Base-by-base conservation (phyloP, 2,888 invertebrate species). In the Sicus ferrugineus region DNA sequence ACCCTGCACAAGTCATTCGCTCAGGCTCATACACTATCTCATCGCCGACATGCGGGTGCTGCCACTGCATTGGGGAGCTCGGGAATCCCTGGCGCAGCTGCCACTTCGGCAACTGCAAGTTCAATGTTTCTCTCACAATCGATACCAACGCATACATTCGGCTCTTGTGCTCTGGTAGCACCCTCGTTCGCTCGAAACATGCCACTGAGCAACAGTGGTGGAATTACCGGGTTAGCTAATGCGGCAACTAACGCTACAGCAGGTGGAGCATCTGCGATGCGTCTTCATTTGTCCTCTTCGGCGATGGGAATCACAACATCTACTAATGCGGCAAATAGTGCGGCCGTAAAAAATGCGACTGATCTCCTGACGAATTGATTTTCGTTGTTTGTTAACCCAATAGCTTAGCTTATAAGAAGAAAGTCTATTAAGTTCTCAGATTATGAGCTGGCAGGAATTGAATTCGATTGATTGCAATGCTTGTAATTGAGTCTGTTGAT, bases 131-230 rank as follows among this genome's bases (percentile, higher is more conserved):
- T 79, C 3, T 76, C 78, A 19, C 81, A 80, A 38, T 73, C 75
- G 63, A 80, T 78, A 76, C 80, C 81, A 48, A 82, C 81, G 71
- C 84, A 84, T 71, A 84, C 85, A 3, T 84, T 84, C 67, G 84
- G 84, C 42, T 82, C 84, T 19, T 84, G 84, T 68, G 83, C 83
- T 1, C 72, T 84, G 26, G 70, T 81, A 58, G 79, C 84, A 59
- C 81, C 81, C 34, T 80, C 83, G n/a, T 81, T 78, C 71, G 75
- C 78, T 9, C 76, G 77, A 26, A 74, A 72, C 65, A 61, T 76
- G 30, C 70, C 71, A 19, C 26, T 56, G 9, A 19, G 30, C 21
- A 21, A 34, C 23, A 16, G 28, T 2, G 21, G 26, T 3, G 34
- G 19, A 4, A 67, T 28, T 28, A 48, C 16, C 30, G 69, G 70